Evolutionary conservation across 2,797 vertebrate species (phyloP).

Genomic region (Lacerta agilis): DNA sequence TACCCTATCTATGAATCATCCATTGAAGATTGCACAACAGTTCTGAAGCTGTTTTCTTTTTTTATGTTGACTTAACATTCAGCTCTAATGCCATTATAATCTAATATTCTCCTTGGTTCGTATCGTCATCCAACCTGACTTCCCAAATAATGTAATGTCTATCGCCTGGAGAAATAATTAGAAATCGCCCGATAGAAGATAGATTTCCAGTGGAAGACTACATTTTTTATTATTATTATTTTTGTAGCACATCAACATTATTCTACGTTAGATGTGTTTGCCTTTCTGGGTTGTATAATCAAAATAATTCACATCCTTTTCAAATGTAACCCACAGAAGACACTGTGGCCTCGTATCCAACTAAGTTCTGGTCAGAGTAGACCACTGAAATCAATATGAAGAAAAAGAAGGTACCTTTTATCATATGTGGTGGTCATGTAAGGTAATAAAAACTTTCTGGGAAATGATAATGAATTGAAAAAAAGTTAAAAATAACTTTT

Average conservation of each 20-base stretch:
- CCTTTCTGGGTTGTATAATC: neutral
- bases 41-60: neutral
- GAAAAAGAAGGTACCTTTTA: too few species aligned
- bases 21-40: neutral
- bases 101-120: neutral
- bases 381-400: too few species aligned
- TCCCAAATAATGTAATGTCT: neutral
- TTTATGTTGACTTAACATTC: neutral
- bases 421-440: too few species aligned
- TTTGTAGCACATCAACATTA: neutral
- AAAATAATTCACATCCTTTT: neutral
- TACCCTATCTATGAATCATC: neutral
- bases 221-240: neutral
- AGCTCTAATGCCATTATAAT: neutral
- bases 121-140: neutral
- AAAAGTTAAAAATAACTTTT: too few species aligned
- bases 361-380: too few species aligned
- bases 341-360: neutral
- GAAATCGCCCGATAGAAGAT: neutral
- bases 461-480: too few species aligned
- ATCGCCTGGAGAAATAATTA: neutral
- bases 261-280: neutral
- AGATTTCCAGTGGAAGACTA: neutral
- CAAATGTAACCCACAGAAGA: neutral
- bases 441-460: too few species aligned